Conservation (phyloP, 2,113 vertebrate genomes). For the Chionis minor region DNA sequence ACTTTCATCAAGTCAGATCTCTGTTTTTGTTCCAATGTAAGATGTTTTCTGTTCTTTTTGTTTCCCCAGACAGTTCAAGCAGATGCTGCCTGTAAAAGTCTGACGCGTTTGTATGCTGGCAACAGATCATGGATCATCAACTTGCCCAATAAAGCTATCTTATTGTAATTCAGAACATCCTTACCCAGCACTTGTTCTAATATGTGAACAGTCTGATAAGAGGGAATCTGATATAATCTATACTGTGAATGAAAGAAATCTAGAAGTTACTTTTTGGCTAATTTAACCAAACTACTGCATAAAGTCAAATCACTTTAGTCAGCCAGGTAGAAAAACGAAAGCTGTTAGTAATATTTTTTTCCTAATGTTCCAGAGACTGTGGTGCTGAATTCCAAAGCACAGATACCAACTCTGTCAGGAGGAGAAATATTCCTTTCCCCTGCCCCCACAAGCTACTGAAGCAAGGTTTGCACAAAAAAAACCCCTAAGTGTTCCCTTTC, state of each 20-base stretch:
- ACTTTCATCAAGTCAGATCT: neutral
- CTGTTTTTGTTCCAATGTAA: neutral
- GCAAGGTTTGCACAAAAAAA: neutral
- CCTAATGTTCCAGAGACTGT: neutral
- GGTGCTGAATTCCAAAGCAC: neutral
- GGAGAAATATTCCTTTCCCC: neutral
- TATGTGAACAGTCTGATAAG: neutral
- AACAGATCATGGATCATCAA: slow-evolving; percentile 28
- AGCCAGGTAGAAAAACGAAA: neutral
- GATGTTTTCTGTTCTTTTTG: neutral
- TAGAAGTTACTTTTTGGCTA: neutral
- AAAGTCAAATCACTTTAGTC: neutral
- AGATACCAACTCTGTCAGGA: neutral
- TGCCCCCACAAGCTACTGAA: neutral
- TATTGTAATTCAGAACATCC: neutral
- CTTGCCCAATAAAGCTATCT: neutral
- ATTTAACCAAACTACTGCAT: neutral
- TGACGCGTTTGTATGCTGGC: neutral
- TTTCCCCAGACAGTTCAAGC: neutral
- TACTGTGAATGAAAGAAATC: neutral
- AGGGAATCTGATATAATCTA: neutral
- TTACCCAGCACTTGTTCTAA: neutral
- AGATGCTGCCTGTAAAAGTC: slow-evolving; percentile 29
- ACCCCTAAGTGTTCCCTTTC: neutral
- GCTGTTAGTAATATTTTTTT: neutral